Percentiles rank a stretch among this genome's conserved stretches.
phyloP scores from a whole-genome alignment of 2,113 vertebrate genomes.

The Alosa alosa region DNA sequence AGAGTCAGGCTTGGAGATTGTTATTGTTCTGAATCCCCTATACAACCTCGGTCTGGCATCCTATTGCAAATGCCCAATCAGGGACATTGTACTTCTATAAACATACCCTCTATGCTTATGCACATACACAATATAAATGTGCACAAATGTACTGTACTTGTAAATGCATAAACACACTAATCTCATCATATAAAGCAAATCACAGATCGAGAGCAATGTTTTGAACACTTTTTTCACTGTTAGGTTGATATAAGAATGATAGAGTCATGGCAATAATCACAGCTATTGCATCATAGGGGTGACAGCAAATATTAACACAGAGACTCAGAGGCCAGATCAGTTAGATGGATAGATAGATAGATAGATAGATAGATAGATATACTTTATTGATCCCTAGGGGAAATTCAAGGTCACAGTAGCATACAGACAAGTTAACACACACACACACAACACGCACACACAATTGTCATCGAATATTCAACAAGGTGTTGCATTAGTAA shows the following conservation, averaged over 20 bases:
- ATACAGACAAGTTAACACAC: too few relatives aligned
- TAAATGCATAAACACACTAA: neutral
- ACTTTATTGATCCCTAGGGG: too few relatives aligned
- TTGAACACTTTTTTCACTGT: neutral
- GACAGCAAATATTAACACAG: neutral
- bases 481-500: neutral
- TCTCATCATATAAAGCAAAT: neutral
- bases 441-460: too few relatives aligned
- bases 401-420: too few relatives aligned
- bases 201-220: neutral
- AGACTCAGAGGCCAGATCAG: neutral
- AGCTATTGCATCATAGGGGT: neutral
- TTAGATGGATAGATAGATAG: too few relatives aligned
- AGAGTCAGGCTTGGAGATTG: neutral
- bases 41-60: neutral
- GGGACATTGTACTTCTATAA: neutral
- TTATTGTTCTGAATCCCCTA: slow-evolving; percentile 23
- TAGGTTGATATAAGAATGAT: neutral
- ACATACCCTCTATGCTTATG: neutral
- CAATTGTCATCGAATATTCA: neutral
- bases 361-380: too few relatives aligned
- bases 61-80: neutral
- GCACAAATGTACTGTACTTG: neutral
- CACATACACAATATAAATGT: neutral
- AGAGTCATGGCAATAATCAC: neutral